Percentiles rank a stretch among this genome's conserved stretches.
These are phyloP conservation scores for Trachelus stipa DNA, from an alignment of 2,888 invertebrate species.

Conservation along the genomic window DNA sequence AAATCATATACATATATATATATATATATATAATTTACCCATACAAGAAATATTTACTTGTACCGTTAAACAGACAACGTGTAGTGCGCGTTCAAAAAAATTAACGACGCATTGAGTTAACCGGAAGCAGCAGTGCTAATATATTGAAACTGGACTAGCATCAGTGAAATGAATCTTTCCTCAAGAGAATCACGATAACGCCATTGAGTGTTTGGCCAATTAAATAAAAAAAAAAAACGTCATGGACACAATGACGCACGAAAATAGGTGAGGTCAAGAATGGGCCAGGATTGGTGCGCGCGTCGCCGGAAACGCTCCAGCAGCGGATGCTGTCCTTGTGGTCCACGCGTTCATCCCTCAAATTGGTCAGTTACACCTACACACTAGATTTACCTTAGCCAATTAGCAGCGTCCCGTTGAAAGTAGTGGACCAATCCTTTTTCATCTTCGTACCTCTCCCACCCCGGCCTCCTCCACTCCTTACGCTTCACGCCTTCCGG, in stretches of 20 bases:
- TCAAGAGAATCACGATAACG: background rate
- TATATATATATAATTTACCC: no score
- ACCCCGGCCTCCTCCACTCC: background rate
- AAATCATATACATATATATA: no score
- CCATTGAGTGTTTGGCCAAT: background rate
- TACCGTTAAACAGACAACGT: no score
- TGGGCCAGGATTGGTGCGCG: constrained; percentile 83
- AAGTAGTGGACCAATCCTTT: background rate
- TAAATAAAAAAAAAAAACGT: background rate
- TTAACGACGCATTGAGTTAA: no score
- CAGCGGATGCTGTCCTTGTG: constrained; percentile 72
- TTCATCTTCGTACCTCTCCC: no score
- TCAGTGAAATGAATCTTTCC: background rate
- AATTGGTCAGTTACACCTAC: constrained; percentile 55
- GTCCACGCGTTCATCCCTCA: constrained; percentile 70
- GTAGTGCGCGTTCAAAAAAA: no score
- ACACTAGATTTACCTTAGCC: background rate
- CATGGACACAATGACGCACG: background rate
- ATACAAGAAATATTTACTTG: no score
- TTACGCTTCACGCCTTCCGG: background rate
- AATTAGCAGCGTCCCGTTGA: background rate
- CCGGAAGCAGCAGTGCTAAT: no score
- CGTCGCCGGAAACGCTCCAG: constrained; percentile 74
- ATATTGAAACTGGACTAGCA: no score
- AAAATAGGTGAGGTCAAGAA: constrained; percentile 43